Evolutionary conservation across 2,888 invertebrate species (phyloP).

Genomic region (Nezara viridula): DNA sequence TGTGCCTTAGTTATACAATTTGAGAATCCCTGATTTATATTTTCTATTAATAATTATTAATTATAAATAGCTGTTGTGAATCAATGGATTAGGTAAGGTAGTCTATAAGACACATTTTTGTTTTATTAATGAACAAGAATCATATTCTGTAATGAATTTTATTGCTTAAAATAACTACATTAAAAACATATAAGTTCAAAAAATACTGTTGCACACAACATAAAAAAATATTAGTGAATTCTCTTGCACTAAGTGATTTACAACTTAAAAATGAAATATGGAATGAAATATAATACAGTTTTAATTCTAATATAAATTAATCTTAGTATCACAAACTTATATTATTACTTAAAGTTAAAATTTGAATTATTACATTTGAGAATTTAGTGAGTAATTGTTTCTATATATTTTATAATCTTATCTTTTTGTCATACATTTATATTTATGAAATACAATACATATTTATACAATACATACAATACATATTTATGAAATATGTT

Average conservation of each 20-base stretch:
- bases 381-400: not conserved
- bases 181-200: not conserved
- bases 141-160: not conserved
- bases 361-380: not conserved
- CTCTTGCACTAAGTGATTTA: not conserved
- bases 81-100: not conserved
- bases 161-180: not conserved
- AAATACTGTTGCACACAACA: conserved; percentile 1
- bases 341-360: not conserved
- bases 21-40: too few species aligned
- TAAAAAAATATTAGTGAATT: conserved; percentile 42
- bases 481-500: too few species aligned
- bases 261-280: not conserved
- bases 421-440: not conserved
- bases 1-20: too few species aligned
- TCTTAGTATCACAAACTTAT: conserved; percentile 30
- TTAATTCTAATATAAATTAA: conserved; percentile 17
- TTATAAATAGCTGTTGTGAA: too few species aligned
- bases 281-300: conserved; percentile 42
- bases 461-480: too few species aligned
- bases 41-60: too few species aligned
- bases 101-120: not conserved
- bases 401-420: not conserved
- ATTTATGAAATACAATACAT: not conserved
- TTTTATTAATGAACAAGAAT: too few species aligned